These are phyloP conservation scores for Chlorodrepanis virens DNA, from an alignment of 2,113 vertebrate species.

Conservation along the genomic window DNA sequence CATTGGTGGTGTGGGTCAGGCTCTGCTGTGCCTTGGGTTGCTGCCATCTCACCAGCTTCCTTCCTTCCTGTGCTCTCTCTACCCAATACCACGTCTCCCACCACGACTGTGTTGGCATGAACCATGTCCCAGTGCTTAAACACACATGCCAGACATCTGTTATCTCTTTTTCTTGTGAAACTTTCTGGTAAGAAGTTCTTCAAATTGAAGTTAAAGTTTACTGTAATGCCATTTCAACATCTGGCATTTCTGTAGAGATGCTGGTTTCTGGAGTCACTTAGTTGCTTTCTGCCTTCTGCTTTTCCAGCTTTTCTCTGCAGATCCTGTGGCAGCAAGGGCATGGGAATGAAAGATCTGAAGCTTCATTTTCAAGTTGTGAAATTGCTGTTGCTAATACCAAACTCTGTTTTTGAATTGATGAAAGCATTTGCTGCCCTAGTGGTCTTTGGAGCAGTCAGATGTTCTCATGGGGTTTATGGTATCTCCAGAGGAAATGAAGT, in stretches of 20 bases:
- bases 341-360: not conserved
- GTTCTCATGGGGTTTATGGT: not conserved
- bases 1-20: not conserved
- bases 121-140: not conserved
- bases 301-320: not conserved
- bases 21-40: not conserved
- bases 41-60: not conserved
- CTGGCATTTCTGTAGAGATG: not conserved
- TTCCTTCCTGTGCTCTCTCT: not conserved
- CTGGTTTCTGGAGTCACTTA: not conserved
- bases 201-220: not conserved
- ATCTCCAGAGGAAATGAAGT: not conserved
- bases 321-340: not conserved
- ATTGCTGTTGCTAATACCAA: not conserved
- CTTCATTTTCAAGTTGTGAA: not conserved
- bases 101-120: not conserved
- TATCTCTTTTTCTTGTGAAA: not conserved
- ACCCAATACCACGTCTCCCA: accelerated
- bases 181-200: not conserved
- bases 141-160: not conserved
- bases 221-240: not conserved
- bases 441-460: not conserved
- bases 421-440: not conserved
- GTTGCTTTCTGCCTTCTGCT: not conserved
- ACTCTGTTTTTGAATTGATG: not conserved